Evolutionary conservation across 2,797 vertebrate species (phyloP), one percentile per base, ranked within the genome.

Genomic region (Lateolabrax maculatus): DNA sequence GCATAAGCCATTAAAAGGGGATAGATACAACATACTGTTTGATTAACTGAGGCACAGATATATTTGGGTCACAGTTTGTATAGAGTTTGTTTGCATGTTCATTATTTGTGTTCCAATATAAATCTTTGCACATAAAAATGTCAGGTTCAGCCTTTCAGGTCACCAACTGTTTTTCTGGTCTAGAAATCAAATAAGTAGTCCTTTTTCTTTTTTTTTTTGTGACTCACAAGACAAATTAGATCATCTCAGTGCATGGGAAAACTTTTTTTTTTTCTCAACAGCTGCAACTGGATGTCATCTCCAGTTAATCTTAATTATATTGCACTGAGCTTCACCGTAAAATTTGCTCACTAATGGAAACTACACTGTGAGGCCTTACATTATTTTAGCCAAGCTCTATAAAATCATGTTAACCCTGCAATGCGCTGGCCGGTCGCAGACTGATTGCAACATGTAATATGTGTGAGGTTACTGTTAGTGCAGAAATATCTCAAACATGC

Each of bases 241-340:
- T 85, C 75, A 44, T 61, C 52, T 75, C 39, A 84, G 43, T 36
- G 29, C 56, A 46, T 19, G 10, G 31, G 43, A 83, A 82, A 44
- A 16, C 23, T 12, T 16, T 36, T 9, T 34, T 21, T 66, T 31
- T 55, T 57, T 56, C 73, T 39, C 39, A 76, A 43, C 72, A 81
- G 84, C 73, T 75, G 72, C 62, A 72, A 71, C 44, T 72, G 51
- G 46, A 65, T 65, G 34, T 70, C 73, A 64, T 71, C 71, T 80
- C 27, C 48, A 52, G 41, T 87, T 87, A 71, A 86, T 91, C 80
- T 72, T 79, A 82, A 83, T 87, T 76, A 75, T 70, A 75, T 67
- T 70, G 78, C 58, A 63, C 34, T 48, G 67, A 75, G 62, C 41
- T 9, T 55, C 3, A n/a, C 77, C 3, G 13, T 85, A 55, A 85